Evolutionary conservation across 1,140 invertebrate genomes (phyloP), one percentile per base, ranked within the genome.

Genomic region (Drosophila sechellia): DNA sequence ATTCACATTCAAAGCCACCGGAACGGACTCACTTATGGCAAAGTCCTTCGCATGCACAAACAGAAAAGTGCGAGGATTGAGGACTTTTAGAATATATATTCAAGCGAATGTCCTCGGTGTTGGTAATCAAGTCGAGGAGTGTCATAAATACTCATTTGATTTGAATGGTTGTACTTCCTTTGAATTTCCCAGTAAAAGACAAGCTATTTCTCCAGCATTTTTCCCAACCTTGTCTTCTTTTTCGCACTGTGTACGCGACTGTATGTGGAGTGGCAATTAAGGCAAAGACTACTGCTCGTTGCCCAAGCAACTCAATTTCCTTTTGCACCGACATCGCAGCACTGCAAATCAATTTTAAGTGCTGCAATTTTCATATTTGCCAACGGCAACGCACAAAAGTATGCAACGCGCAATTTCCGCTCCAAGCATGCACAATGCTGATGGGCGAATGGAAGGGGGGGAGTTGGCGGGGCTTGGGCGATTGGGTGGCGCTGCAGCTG

Each of bases 321-420:
- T 83, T 65, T 59, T 69, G 49, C 58, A 43, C 46, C 45, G 58
- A 40, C 56, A 54, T 42, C 57, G 65, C 77, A 59, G 63, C 74
- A 74, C 61, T 68, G 78, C 69, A 75, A 85, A 81, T 81, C 74
- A 81, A 78, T 70, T 86, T 86, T 75, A 81, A 86, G 69, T 65
- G 73, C 81, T 66, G 81, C 81, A 74, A 81, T 80, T 86, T 85
- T 78, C 61, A 81, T 86, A 75, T 87, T 81, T 86, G 77, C 81
- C 61, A 64, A 54, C 81, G 72, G 61, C 73, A 64, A 79, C 71
- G 76, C 80, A 84, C 76, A 84, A 79, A 84, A 79, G 76, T 84
- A 71, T 76, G 77, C 78, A 86, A 57, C 68, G 80, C 78, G 72
- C 86, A 90, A 90, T 90, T 89, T 91, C 81, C 85, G 79, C 70